Evolutionary conservation across 2,113 vertebrate species (phyloP).

Genomic region (Pachyramphus minor): DNA sequence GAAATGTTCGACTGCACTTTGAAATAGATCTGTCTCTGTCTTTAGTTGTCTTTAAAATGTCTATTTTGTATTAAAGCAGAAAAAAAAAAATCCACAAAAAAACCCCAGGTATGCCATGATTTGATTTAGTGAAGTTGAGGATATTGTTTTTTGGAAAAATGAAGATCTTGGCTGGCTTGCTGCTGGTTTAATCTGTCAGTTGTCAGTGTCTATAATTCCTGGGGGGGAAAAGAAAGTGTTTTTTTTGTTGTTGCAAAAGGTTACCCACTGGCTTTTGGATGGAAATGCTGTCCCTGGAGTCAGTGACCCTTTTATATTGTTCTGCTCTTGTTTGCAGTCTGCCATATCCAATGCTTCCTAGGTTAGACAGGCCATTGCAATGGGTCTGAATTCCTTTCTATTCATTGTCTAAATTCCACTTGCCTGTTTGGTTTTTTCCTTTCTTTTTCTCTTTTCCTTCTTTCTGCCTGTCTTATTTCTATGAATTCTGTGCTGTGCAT

Average conservation of each 20-base stretch:
- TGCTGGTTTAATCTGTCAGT: neutral
- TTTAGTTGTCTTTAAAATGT: slow-evolving; percentile 16
- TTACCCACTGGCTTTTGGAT: neutral
- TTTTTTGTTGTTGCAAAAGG: neutral
- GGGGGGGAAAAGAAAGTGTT: no score
- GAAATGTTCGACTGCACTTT: neutral
- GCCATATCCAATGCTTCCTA: slow-evolving; percentile 3
- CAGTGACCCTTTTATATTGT: neutral
- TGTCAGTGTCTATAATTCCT: neutral
- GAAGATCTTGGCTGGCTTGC: neutral
- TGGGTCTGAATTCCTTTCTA: neutral
- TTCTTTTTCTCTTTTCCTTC: neutral
- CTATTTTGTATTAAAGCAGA: neutral
- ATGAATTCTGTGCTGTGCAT: accelerated
- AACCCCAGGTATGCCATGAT: neutral
- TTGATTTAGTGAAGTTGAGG: neutral
- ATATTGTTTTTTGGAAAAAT: neutral
- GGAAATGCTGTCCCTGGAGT: neutral
- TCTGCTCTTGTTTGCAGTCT: slow-evolving; percentile 29
- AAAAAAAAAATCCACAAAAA: neutral
- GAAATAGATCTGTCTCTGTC: neutral
- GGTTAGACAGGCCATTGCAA: neutral
- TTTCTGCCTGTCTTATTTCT: neutral
- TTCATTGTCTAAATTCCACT: neutral
- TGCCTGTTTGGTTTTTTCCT: neutral